These are phyloP conservation scores for Pitangus sulphuratus DNA, from an alignment of 2,797 vertebrate species.

Conservation along the genomic window DNA sequence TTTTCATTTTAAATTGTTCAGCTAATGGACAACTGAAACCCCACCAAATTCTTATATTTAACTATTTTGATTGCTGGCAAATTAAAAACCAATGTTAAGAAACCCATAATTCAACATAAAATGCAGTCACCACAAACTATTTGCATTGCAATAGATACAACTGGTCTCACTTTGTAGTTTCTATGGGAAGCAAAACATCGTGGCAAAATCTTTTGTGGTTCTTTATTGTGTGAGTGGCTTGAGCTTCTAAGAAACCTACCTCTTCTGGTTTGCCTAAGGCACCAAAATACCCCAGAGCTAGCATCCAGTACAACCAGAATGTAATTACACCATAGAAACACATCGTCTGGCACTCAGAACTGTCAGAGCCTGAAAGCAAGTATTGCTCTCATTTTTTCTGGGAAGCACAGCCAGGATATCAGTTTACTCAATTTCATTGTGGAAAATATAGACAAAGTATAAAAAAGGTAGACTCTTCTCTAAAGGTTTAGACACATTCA, in stretches of 20 bases:
- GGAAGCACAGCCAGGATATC: not conserved
- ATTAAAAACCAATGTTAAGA: not conserved
- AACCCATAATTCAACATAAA: not conserved
- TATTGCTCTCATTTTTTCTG: not conserved
- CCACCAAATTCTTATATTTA: not conserved
- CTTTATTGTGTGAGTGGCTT: slow-evolving; percentile 7
- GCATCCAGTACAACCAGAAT: not conserved
- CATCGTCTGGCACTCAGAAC: not conserved
- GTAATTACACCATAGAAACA: slow-evolving; percentile 9
- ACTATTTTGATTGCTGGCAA: not conserved
- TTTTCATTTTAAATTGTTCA: not conserved
- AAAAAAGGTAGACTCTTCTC: not conserved
- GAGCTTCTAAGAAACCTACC: not conserved
- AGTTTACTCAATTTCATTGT: not conserved
- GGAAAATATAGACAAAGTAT: not conserved
- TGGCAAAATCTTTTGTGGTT: slow-evolving; percentile 29
- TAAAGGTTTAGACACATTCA: not conserved
- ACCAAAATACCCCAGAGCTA: slow-evolving; percentile 3
- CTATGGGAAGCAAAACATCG: slow-evolving; percentile 11
- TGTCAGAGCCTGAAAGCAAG: not conserved
- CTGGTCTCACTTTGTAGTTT: not conserved
- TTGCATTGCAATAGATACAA: not conserved
- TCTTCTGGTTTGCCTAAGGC: slow-evolving; percentile 43
- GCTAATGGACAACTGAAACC: not conserved
- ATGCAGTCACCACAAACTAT: not conserved